A percentile compares a stretch with the other conserved stretches of the same genome.
phyloP scores from a whole-genome alignment of 2,797 vertebrate species.

The Petrocephalus sullivani region DNA sequence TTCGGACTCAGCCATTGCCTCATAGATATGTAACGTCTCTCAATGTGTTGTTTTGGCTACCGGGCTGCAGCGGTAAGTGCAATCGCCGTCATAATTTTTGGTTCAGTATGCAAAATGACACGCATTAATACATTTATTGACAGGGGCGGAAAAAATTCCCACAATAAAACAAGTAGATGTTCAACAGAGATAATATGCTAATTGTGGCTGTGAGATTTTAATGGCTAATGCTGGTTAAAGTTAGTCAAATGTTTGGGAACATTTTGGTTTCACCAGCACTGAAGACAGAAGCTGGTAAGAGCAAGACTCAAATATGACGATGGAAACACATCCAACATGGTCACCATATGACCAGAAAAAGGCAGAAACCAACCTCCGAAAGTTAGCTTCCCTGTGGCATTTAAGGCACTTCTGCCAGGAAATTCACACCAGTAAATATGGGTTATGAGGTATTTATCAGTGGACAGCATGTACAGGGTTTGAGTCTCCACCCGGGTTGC shows the following conservation, averaged over 20 bases:
- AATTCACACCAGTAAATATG: background rate
- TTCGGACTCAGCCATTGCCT: background rate
- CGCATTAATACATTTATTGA: background rate
- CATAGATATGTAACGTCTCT: background rate
- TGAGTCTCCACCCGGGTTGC: too few species aligned
- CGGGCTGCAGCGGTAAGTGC: background rate
- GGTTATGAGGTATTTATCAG: background rate
- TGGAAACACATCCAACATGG: background rate
- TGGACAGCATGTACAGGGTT: too few species aligned
- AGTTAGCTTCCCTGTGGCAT: background rate
- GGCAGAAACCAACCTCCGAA: background rate
- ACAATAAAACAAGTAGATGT: background rate
- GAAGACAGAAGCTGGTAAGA: background rate
- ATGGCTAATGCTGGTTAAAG: too few species aligned
- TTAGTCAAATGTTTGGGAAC: background rate
- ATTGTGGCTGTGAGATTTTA: background rate
- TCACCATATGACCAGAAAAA: background rate
- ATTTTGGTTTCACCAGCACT: background rate
- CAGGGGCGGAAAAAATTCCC: background rate
- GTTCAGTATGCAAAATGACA: background rate
- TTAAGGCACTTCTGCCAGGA: background rate
- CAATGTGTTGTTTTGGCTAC: background rate
- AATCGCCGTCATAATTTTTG: background rate
- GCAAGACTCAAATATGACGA: background rate
- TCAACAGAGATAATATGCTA: background rate